Conservation (phyloP, 2,113 vertebrate species). For the Etheostoma cragini region DNA sequence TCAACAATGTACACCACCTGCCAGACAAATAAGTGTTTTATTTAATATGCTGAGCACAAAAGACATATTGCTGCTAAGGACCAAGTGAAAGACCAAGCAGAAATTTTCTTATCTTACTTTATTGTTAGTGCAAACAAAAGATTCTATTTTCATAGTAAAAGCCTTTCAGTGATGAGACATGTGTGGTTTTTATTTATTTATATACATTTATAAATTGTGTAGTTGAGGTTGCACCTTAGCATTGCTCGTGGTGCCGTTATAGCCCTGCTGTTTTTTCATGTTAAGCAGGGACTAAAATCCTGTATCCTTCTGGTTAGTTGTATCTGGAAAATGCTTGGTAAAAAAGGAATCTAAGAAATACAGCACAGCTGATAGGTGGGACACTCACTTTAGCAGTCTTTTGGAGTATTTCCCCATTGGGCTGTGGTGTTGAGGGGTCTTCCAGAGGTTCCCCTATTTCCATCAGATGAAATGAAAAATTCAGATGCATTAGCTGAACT, state of each 20-base stretch:
- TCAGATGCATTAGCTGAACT: not conserved
- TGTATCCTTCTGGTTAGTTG: not conserved
- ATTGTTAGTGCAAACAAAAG: not conserved
- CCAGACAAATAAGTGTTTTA: not conserved
- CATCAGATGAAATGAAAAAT: constrained; percentile 23
- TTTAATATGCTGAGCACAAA: not conserved
- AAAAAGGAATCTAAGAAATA: not conserved
- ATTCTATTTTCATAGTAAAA: not conserved
- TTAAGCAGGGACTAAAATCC: not conserved
- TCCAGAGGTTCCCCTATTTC: constrained; percentile 29
- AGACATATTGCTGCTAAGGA: not conserved
- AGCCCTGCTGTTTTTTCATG: too few relatives aligned
- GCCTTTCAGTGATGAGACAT: not conserved
- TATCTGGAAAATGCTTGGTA: not conserved
- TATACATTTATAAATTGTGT: not conserved
- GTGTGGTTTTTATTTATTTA: not conserved
- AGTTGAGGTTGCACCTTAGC: not conserved
- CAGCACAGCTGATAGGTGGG: not conserved
- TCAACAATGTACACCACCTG: constrained; percentile 96
- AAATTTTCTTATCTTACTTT: not conserved
- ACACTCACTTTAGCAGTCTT: constrained; percentile 93
- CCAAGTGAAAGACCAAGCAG: not conserved
- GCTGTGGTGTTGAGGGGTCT: constrained; percentile 39
- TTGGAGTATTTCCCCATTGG: constrained; percentile 86
- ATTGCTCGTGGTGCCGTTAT: not conserved